Base-by-base conservation (phyloP, 1,140 invertebrate species). In the Saccostrea glomerata region DNA sequence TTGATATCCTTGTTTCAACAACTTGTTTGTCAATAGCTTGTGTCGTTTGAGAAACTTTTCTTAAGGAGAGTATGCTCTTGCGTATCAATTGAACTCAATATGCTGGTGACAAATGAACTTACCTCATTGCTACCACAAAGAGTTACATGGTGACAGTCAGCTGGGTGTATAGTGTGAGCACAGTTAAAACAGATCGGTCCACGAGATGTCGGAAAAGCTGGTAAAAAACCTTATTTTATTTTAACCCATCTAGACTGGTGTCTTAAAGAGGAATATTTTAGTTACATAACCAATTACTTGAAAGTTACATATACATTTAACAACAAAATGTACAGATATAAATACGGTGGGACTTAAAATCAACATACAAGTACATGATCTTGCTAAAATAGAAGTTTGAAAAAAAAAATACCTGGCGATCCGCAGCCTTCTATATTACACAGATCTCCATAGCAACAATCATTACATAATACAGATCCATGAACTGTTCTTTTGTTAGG, bases 161-260 rank as follows among this genome's bases (percentile, higher is more conserved):
- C 36, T 36, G 70, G 70, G 25, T 77, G 23, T 17, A 77, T 13
- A 2, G 70, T 40, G 70, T 77, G 70, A 77, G 23, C 70, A 36
- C 70, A 77, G 15, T 77, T 77, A 17, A 77, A 77, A 77, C 70
- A 77, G 11, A 77, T 30, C 25, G 70, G 70, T 77, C 70, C 70
- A 25, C 70, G 23, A 5, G 70, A 77, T 7, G 70, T 77, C 25
- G 70, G 25, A 17, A 77, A 17, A 36, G 11, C 70, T 77, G 30
- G 23, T 15, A 63, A 63, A 17, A 63, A 20, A 63, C 1, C 1
- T 20, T 63, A 47, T 47, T 47, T 47, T 47, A 47, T 47, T 47
- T 47, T 9, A 47, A 47, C 47, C 47, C 5, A 47, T 47, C 6
- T 2, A 47, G 47, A 47, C 47, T 6, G 47, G 47, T 47, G 9